These are phyloP conservation scores for Eunapius fragilis DNA, from an alignment of 37 sponge, comb jelly and placozoan genomes.

Conservation along the genomic window DNA sequence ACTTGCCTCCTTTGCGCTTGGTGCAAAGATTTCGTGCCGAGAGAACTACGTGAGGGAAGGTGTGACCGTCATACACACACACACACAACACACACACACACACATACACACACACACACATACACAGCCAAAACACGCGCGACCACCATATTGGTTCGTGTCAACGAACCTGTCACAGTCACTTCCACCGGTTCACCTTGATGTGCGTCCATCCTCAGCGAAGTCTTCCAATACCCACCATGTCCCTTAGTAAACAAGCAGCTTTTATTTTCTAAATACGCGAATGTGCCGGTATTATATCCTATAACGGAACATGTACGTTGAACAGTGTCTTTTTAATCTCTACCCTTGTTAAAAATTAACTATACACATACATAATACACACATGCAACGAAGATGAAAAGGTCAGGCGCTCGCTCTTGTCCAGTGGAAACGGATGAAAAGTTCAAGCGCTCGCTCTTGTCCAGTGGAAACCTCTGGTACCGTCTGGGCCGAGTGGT, in stretches of 20 bases:
- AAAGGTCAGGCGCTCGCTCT: background rate
- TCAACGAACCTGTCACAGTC: slow-evolving; percentile 40
- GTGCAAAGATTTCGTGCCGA: slow-evolving; percentile 59
- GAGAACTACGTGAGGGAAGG: slow-evolving; percentile 37
- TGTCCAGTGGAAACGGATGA: background rate
- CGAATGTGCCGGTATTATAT: no score
- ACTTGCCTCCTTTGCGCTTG: slow-evolving; percentile 70
- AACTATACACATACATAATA: background rate
- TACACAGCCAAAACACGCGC: no score
- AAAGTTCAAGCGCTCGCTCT: background rate
- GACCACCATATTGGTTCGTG: background rate
- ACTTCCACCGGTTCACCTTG: slow-evolving; percentile 33
- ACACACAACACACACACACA: no score
- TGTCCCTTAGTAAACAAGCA: background rate
- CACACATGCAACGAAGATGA: background rate
- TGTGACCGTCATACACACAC: background rate
- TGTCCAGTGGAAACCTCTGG: slow-evolving; percentile 70
- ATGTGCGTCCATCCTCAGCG: no score
- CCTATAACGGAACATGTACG: no score
- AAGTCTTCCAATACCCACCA: no score
- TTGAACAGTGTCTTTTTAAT: background rate
- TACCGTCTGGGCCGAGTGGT: slow-evolving; percentile 91
- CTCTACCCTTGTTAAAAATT: background rate
- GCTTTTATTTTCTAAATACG: slow-evolving; percentile 6
- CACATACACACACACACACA: no score